Conservation (phyloP, 2,113 vertebrate genomes). For the Sclerurus mexicanus region DNA sequence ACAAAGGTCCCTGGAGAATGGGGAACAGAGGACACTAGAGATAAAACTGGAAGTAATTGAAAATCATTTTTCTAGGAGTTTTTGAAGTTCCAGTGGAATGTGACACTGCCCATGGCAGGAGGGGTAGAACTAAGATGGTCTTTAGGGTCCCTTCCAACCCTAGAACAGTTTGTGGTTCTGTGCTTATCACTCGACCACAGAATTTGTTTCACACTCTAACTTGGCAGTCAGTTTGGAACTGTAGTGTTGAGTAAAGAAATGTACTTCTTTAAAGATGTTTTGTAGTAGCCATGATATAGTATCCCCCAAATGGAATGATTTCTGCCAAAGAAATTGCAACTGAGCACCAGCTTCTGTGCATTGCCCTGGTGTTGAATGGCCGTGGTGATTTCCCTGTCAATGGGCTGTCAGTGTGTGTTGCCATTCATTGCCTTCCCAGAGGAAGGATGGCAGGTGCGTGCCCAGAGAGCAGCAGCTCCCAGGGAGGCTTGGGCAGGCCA, state of each 20-base stretch:
- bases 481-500: neutral
- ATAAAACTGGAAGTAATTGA: neutral
- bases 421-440: neutral
- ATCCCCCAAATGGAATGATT: neutral
- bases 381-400: neutral
- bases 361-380: neutral
- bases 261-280: neutral
- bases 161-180: neutral
- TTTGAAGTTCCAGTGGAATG: neutral
- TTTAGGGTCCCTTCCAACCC: neutral
- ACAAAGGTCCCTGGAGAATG: neutral
- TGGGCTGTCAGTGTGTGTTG: neutral
- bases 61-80: neutral
- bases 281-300: neutral
- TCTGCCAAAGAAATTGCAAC: neutral
- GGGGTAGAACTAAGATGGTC: neutral
- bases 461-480: neutral
- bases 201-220: neutral
- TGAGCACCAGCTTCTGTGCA: neutral
- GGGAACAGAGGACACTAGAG: neutral
- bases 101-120: neutral
- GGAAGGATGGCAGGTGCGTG: slow-evolving; percentile 11
- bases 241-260: neutral
- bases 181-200: neutral
- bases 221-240: neutral